These are phyloP conservation scores for Hirudo medicinalis DNA, from an alignment of 1,140 invertebrate species.

Conservation along the genomic window DNA sequence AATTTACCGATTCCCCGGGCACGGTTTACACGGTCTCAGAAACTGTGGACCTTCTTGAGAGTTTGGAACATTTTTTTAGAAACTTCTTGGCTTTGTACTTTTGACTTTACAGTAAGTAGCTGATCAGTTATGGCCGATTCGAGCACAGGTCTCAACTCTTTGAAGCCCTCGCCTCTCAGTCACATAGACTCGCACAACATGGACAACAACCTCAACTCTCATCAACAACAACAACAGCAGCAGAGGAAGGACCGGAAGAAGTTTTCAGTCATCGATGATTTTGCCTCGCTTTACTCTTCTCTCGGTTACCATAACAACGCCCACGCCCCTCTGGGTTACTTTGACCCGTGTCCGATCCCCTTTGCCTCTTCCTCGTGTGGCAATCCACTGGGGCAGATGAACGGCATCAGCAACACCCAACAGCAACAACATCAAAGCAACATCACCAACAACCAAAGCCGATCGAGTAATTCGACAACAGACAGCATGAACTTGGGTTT, in stretches of 20 bases:
- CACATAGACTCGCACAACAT: neutral
- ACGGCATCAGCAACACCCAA: neutral
- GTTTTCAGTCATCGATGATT: slow-evolving; percentile 11
- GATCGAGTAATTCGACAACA: neutral
- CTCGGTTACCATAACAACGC: slow-evolving; percentile 10
- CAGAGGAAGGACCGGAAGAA: slow-evolving; percentile 6
- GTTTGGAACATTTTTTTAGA: too few relatives aligned
- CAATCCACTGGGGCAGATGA: neutral
- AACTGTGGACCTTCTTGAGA: too few relatives aligned
- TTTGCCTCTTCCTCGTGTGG: neutral
- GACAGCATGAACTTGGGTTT: too few relatives aligned
- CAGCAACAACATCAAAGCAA: neutral
- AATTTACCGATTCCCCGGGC: too few relatives aligned
- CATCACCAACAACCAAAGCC: neutral
- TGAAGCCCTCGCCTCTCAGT: too few relatives aligned
- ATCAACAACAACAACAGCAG: slow-evolving; percentile 8
- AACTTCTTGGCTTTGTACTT: too few relatives aligned
- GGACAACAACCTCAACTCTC: neutral
- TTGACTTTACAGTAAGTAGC: too few relatives aligned
- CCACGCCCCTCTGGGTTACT: slow-evolving; percentile 1
- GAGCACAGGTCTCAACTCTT: too few relatives aligned
- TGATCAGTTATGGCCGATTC: too few relatives aligned
- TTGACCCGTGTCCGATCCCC: neutral
- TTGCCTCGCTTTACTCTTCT: slow-evolving; percentile 1
- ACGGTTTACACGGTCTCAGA: too few relatives aligned